Conservation (phyloP, 2,113 vertebrate species). For the Odocoileus hemionus region DNA sequence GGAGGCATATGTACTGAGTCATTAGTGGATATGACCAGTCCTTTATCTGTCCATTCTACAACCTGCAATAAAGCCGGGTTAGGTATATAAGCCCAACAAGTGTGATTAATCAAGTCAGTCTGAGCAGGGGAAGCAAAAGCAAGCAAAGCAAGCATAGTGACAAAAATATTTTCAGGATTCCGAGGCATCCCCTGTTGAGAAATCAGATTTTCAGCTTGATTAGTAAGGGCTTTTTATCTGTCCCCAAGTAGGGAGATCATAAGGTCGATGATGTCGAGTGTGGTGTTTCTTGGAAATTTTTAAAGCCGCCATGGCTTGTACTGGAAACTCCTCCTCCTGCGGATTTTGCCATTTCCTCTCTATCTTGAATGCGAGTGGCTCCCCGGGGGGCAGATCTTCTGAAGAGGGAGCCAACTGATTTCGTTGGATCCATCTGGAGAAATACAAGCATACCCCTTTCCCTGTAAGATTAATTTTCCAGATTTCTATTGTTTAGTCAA, state of each 20-base stretch:
- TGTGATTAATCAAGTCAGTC: neutral
- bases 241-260: neutral
- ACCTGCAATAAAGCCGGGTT: neutral
- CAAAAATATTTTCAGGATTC: neutral
- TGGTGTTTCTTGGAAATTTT: neutral
- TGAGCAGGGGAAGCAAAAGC: neutral
- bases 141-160: neutral
- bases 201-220: neutral
- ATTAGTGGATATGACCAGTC: neutral
- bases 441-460: neutral
- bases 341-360: neutral
- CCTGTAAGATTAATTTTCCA: neutral
- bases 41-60: neutral
- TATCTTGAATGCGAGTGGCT: neutral
- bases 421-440: neutral
- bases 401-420: neutral
- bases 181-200: neutral
- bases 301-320: neutral
- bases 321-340: neutral
- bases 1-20: neutral
- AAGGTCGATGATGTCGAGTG: rapidly evolving
- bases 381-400: neutral
- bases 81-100: neutral
- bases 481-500: neutral
- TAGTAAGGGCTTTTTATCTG: neutral